Percentiles rank a stretch among this genome's conserved stretches.
Conservation (phyloP, 2,113 vertebrate species). For the Leptobrachium ailaonicum region DNA sequence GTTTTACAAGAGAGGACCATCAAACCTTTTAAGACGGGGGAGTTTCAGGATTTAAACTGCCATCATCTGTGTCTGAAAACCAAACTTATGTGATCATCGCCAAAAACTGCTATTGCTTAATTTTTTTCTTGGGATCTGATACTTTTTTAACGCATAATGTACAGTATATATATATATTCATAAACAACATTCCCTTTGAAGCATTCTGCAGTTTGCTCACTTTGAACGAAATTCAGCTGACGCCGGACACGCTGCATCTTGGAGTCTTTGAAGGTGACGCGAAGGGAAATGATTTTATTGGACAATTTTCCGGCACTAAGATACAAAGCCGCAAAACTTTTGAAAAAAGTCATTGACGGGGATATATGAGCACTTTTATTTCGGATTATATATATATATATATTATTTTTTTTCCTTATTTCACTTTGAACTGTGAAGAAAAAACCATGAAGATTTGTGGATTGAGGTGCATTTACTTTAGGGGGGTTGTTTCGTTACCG, state of each 20-base stretch:
- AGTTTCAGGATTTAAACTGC: slow-evolving; percentile 46
- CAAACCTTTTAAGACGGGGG: slow-evolving; percentile 47
- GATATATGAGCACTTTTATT: slow-evolving; percentile 63
- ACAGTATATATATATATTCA: slow-evolving; percentile 51
- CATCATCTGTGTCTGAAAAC: slow-evolving; percentile 38
- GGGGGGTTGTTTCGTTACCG: slow-evolving; percentile 40
- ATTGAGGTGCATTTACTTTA: slow-evolving; percentile 54
- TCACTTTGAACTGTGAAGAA: slow-evolving; percentile 59
- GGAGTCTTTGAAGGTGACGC: slow-evolving; percentile 49
- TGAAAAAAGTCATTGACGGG: slow-evolving; percentile 41
- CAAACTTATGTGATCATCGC: slow-evolving; percentile 46
- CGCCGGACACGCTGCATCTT: slow-evolving; percentile 50
- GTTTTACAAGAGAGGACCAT: slow-evolving; percentile 68
- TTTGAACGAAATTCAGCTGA: slow-evolving; percentile 1
- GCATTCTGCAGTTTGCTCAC: slow-evolving; percentile 12
- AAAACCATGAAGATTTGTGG: slow-evolving; percentile 45
- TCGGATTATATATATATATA: slow-evolving; percentile 6
- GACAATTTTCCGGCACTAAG: slow-evolving; percentile 54
- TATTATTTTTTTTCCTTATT: slow-evolving; percentile 30
- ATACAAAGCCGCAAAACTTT: slow-evolving; percentile 32
- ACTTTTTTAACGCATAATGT: slow-evolving; percentile 47
- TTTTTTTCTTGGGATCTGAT: slow-evolving; percentile 43
- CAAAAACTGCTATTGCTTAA: slow-evolving; percentile 45
- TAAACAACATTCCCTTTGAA: slow-evolving; percentile 45
- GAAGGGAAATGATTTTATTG: slow-evolving; percentile 47